Conservation (phyloP, 2,888 invertebrate species). For the Julus scandinavius region DNA sequence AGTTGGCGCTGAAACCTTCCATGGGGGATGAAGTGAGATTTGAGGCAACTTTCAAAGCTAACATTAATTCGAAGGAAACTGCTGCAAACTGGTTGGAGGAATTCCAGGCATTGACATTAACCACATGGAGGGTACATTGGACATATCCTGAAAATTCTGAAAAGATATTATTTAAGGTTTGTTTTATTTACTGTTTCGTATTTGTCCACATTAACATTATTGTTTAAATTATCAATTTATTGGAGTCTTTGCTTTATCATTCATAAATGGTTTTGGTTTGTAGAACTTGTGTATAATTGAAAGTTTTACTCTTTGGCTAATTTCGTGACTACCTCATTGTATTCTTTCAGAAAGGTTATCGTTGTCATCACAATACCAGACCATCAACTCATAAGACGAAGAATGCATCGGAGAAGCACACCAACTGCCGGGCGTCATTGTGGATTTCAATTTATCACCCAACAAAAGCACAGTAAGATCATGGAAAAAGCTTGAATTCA, state of each 20-base stretch:
- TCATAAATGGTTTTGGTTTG: too few species aligned
- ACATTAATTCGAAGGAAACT: not conserved
- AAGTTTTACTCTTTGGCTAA: too few species aligned
- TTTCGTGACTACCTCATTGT: too few species aligned
- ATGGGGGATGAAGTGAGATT: slow-evolving; percentile 23
- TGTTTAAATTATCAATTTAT: too few species aligned
- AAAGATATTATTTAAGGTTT: slow-evolving; percentile 8
- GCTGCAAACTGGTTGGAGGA: slow-evolving; percentile 3
- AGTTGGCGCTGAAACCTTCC: not conserved
- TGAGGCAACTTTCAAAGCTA: not conserved
- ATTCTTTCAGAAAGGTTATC: not conserved
- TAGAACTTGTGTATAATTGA: too few species aligned
- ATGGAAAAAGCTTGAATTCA: not conserved
- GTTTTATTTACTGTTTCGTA: not conserved
- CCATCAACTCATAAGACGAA: slow-evolving; percentile 16
- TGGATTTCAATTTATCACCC: not conserved
- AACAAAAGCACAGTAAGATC: not conserved
- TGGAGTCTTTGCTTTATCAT: too few species aligned
- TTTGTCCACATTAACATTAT: too few species aligned
- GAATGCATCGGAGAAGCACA: slow-evolving; percentile 32
- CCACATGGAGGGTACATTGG: not conserved
- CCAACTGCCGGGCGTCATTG: not conserved
- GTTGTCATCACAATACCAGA: slow-evolving; percentile 37
- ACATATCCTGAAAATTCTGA: not conserved
- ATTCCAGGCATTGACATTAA: not conserved